A percentile compares a stretch with the other conserved stretches of the same genome.
These are phyloP conservation scores for Lontra canadensis DNA, from an alignment of 2,113 vertebrate species.

Conservation along the genomic window DNA sequence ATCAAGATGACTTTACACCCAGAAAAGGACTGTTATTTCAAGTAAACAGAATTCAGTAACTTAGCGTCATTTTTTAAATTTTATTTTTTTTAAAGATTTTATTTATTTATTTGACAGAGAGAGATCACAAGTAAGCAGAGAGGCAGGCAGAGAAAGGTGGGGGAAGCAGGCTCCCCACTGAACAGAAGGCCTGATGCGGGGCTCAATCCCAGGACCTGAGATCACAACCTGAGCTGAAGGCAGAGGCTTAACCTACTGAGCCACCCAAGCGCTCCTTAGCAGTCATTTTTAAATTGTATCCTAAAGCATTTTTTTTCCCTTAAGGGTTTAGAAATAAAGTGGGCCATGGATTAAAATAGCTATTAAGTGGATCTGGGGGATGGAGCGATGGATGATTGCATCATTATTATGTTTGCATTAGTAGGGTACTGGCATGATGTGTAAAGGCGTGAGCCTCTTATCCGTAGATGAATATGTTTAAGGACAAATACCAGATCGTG, in stretches of 20 bases:
- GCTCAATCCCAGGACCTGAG: no score
- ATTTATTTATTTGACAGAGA: no score
- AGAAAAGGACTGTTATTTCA: not conserved
- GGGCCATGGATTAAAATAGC: not conserved
- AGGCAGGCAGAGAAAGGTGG: no score
- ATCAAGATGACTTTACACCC: not conserved
- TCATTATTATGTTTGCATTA: not conserved
- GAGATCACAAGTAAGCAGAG: no score
- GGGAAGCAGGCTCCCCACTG: no score
- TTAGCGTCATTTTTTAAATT: not conserved
- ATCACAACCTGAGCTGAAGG: no score
- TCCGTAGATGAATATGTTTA: fast-evolving
- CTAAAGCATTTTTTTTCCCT: not conserved
- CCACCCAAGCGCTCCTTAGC: no score
- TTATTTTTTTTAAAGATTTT: no score
- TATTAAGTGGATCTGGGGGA: not conserved
- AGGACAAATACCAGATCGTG: not conserved
- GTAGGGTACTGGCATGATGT: not conserved
- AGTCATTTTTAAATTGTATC: not conserved
- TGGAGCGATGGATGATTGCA: not conserved
- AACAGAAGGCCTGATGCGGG: no score
- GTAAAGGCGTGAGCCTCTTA: not conserved
- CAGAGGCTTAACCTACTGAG: no score
- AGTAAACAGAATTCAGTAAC: not conserved
- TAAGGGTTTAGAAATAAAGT: not conserved